A percentile compares a stretch with the other conserved stretches of the same genome.
Conservation (phyloP, 1,140 invertebrate species). For the Nasonia giraulti region DNA sequence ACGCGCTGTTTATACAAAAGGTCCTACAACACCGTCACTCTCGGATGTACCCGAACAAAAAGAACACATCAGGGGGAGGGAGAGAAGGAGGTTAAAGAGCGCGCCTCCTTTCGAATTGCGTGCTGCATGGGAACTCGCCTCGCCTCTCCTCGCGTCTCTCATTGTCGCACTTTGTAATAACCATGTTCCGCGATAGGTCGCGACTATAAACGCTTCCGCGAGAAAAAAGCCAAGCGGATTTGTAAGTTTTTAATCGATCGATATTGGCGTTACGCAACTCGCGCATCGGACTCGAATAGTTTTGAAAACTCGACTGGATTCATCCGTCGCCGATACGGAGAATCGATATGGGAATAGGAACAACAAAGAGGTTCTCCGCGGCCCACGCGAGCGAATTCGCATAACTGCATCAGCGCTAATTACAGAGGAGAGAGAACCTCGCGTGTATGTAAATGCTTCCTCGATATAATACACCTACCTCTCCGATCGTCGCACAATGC, state of each 20-base stretch:
- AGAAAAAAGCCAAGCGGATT: too few relatives aligned
- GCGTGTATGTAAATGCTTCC: conserved; percentile 30
- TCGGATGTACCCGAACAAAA: background rate
- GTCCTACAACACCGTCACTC: too few relatives aligned
- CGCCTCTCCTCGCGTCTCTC: background rate
- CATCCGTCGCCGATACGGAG: background rate
- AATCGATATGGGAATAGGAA: background rate
- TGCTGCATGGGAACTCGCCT: conserved; percentile 27
- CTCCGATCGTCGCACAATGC: conserved; percentile 18
- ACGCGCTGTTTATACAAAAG: too few relatives aligned
- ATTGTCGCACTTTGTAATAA: conserved; percentile 43
- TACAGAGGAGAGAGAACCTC: conserved; percentile 11
- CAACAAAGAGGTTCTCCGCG: conserved; percentile 14
- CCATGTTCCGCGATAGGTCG: conserved; percentile 19
- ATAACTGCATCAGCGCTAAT: conserved; percentile 32
- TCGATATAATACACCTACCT: background rate
- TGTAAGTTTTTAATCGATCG: too few relatives aligned
- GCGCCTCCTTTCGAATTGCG: conserved; percentile 9
- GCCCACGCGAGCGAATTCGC: conserved; percentile 15
- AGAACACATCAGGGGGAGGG: background rate
- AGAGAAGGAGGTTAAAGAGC: conserved; percentile 33
- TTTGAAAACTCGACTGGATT: background rate
- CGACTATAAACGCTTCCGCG: background rate
- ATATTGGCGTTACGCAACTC: background rate
- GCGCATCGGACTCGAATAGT: background rate